Base-by-base conservation (phyloP, 1,140 invertebrate species). In the Drosophila rhopaloa region DNA sequence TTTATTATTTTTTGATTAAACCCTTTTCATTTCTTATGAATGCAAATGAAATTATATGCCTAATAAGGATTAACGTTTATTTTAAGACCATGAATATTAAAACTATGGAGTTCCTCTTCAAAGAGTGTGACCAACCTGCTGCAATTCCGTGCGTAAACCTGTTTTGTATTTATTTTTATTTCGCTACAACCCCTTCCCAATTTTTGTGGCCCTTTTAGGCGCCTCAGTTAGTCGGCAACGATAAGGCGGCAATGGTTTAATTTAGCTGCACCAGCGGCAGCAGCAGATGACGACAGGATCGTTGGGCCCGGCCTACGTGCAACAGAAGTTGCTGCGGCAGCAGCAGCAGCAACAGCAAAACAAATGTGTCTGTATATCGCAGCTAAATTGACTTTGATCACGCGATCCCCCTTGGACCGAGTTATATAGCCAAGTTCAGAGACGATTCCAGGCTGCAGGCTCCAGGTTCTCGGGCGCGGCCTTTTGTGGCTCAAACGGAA, bases 331-430 rank as follows among this genome's bases (percentile, higher is more conserved):
- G 14, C 65, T 48, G 50, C 61, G 48, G 37, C 59, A 54, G 58
- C 44, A 51, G 58, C 44, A 51, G 38, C 73, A 65, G 53, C 79
- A 59, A 41, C 71, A 70, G 57, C 53, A 83, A 84, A 90, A 89
- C 77, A 89, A 90, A 90, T 90, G 85, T 89, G 84, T 72, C 84
- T 89, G 84, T 84, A 89, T 89, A 89, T 89, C 81, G 84, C 82
- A 81, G 78, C 86, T 90, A 90, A 90, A 90, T 90, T 90, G 86
- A 90, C 86, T 90, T 88, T 88, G 86, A 90, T 90, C 86, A 90
- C 86, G 86, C 86, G 88, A 90, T 90, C 74, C 60, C 55, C 68
- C 76, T 50, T 40, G 60, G 44, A 41, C 76, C 47, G 35, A 43
- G 38, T 60, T 66, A 50, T 70, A 67, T 67, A 13, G 76, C 72